A percentile compares a stretch with the other conserved stretches of the same genome.
Conservation (phyloP, 2,888 invertebrate species). For the Atethmia centrago region DNA sequence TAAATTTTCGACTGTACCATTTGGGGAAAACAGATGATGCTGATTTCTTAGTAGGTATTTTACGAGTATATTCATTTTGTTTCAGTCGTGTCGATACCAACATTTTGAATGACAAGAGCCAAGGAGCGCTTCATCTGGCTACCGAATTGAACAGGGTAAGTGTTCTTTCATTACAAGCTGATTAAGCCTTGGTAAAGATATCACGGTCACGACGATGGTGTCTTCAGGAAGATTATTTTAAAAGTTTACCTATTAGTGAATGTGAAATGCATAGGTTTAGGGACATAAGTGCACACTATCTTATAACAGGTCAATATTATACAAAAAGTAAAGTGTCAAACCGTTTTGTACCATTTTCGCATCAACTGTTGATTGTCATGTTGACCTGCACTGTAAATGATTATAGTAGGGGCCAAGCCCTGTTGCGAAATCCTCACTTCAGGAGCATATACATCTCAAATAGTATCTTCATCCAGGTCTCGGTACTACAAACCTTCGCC, state of each 20-base stretch:
- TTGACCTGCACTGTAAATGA: neutral
- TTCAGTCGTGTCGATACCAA: constrained; percentile 92
- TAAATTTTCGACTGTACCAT: neutral
- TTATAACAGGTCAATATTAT: neutral
- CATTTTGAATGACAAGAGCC: constrained; percentile 94
- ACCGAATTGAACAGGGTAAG: constrained; percentile 93
- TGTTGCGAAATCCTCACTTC: neutral
- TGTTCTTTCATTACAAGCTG: neutral
- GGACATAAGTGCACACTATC: neutral
- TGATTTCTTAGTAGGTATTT: neutral
- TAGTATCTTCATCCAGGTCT: constrained; percentile 82
- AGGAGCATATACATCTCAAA: neutral
- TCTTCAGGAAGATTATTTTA: neutral
- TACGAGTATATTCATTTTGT: constrained; percentile 46
- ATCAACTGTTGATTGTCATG: neutral
- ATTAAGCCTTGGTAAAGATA: neutral
- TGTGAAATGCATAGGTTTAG: neutral
- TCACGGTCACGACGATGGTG: neutral
- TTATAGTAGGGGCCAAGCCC: neutral
- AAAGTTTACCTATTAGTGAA: neutral
- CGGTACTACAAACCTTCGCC: constrained; percentile 92
- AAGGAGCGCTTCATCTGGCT: constrained; percentile 95
- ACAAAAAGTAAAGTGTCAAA: neutral
- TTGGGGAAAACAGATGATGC: neutral
- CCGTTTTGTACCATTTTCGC: neutral